Conservation (phyloP, 2,888 invertebrate genomes). For the Tipula unca region DNA sequence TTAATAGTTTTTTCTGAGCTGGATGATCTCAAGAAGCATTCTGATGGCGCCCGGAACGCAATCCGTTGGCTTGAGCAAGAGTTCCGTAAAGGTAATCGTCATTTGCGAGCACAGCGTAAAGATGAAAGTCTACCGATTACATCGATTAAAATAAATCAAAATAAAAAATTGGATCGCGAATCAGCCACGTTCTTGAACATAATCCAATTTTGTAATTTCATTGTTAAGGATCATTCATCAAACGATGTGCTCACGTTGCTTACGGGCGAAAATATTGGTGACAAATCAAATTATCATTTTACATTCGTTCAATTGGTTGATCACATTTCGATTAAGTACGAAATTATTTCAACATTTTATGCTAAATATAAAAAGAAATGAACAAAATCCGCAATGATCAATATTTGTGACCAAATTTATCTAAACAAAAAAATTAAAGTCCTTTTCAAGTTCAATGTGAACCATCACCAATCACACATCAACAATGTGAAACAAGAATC, state of each 20-base stretch:
- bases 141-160: slow-evolving; percentile 57
- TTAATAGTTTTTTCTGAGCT: slow-evolving; percentile 73
- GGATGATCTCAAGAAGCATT: slow-evolving; percentile 80
- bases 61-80: slow-evolving; percentile 90
- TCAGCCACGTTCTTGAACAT: slow-evolving; percentile 40
- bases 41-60: slow-evolving; percentile 77
- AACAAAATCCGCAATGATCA: slow-evolving; percentile 25
- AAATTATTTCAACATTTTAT: slow-evolving; percentile 75
- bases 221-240: slow-evolving; percentile 42
- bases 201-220: slow-evolving; percentile 41
- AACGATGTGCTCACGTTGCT: slow-evolving; percentile 66
- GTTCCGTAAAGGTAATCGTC: slow-evolving; percentile 77
- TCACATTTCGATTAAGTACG: slow-evolving; percentile 71
- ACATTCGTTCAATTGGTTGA: slow-evolving; percentile 70
- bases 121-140: slow-evolving; percentile 69
- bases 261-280: slow-evolving; percentile 50
- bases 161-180: slow-evolving; percentile 36
- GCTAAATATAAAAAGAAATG: slow-evolving; percentile 69
- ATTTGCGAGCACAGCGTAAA: slow-evolving; percentile 75
- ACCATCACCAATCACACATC: neutral
- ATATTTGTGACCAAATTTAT: neutral
- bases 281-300: slow-evolving; percentile 44
- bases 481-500: neutral
- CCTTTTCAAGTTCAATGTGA: neutral
- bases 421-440: neutral